phyloP scores from a whole-genome alignment of 2,888 invertebrate genomes.

The Acanthosoma haemorrhoidale region DNA sequence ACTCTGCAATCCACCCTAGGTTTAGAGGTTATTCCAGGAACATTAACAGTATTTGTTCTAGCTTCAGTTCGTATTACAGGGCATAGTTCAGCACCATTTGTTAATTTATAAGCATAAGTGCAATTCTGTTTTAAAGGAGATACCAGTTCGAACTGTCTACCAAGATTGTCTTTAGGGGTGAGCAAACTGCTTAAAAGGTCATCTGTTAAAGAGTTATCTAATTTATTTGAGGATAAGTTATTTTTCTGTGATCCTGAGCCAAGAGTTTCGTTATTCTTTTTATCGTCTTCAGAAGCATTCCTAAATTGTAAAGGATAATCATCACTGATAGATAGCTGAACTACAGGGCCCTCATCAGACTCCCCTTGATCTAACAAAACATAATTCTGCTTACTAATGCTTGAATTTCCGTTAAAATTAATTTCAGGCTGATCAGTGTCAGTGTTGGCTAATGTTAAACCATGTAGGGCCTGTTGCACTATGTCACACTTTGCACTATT shows the following conservation, averaged over 20 bases:
- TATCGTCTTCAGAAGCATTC: background rate
- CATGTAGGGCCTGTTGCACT: background rate
- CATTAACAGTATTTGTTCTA: background rate
- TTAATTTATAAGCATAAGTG: conserved; percentile 10
- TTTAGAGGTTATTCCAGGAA: background rate
- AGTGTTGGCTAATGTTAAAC: background rate
- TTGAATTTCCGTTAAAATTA: too few relatives aligned
- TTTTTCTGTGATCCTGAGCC: background rate
- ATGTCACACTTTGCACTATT: conserved; percentile 13
- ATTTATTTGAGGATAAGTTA: background rate
- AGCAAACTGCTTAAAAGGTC: conserved; percentile 1
- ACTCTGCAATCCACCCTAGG: background rate
- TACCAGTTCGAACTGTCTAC: background rate
- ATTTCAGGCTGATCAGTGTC: background rate
- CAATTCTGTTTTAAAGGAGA: conserved; percentile 2
- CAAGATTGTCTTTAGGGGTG: background rate
- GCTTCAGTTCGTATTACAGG: background rate
- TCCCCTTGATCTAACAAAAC: background rate
- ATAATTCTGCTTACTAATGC: conserved; percentile 17
- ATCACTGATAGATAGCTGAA: conserved; percentile 18
- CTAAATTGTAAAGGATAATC: conserved; percentile 10
- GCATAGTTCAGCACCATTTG: conserved; percentile 2
- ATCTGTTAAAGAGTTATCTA: background rate
- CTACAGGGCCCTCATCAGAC: conserved; percentile 1
- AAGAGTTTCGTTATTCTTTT: background rate